Evolutionary conservation across 2,113 vertebrate genomes (phyloP).

Genomic region (Dromas ardeola): DNA sequence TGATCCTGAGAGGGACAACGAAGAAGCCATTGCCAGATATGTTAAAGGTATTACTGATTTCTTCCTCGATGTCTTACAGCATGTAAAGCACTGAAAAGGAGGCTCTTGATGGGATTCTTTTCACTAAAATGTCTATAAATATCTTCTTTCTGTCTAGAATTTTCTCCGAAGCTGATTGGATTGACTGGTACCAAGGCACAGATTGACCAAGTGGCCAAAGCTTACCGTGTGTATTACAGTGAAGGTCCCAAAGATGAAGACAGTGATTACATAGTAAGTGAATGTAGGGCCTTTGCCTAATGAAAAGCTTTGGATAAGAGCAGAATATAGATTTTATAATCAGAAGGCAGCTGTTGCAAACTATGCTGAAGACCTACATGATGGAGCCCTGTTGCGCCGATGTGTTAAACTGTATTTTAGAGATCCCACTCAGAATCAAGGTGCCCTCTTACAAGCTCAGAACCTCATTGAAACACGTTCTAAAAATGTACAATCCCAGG

Average conservation of each 20-base stretch:
- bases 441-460: neutral
- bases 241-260: constrained; percentile 96
- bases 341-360: neutral
- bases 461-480: neutral
- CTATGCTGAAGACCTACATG: neutral
- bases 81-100: neutral
- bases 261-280: constrained; percentile 96
- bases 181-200: constrained; percentile 85
- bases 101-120: neutral
- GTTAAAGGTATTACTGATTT: constrained; percentile 84
- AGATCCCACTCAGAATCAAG: neutral
- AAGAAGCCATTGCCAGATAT: constrained; percentile 87
- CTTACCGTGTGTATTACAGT: constrained; percentile 94
- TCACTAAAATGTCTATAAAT: neutral
- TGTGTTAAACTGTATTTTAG: neutral
- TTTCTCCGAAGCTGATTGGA: constrained; percentile 92
- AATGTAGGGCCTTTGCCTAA: neutral
- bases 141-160: constrained; percentile 78
- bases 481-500: neutral
- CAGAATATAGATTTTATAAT: neutral
- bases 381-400: neutral
- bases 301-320: neutral
- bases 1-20: constrained; percentile 89
- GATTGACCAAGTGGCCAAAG: constrained; percentile 84
- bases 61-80: neutral